These are phyloP conservation scores for Bryconaethiops microstoma DNA, from an alignment of 2,797 vertebrate genomes.

Conservation along the genomic window DNA sequence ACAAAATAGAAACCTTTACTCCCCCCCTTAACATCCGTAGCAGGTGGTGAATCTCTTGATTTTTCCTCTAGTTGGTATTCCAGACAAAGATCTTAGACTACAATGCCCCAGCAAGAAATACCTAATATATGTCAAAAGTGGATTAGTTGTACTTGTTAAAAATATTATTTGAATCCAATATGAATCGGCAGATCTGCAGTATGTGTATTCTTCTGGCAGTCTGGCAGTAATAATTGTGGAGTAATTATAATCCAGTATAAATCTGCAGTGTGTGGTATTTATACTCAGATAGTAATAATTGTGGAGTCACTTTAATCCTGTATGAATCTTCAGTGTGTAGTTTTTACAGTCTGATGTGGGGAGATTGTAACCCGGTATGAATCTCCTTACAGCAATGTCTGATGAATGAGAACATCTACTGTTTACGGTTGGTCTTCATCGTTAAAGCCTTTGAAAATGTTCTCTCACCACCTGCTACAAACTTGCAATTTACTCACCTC, in stretches of 20 bases:
- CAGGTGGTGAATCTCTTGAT: constrained; percentile 1
- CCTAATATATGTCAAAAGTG: neutral
- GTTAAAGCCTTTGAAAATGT: neutral
- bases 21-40: constrained; percentile 3
- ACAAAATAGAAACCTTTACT: neutral
- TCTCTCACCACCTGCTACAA: neutral
- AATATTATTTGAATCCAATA: neutral
- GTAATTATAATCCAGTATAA: neutral
- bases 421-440: neutral
- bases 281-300: neutral
- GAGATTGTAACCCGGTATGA: too few relatives aligned
- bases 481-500: neutral
- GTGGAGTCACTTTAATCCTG: neutral
- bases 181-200: neutral
- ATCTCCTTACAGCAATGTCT: neutral
- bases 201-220: too few relatives aligned
- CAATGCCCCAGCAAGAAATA: neutral
- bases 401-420: neutral
- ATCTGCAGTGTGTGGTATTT: neutral
- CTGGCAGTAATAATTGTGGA: neutral
- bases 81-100: too few relatives aligned
- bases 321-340: neutral
- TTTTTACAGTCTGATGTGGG: neutral
- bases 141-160: neutral
- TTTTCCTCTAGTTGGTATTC: too few relatives aligned